These are phyloP conservation scores for Papilio dardanus DNA, from an alignment of 1,140 invertebrate species.

Conservation along the genomic window DNA sequence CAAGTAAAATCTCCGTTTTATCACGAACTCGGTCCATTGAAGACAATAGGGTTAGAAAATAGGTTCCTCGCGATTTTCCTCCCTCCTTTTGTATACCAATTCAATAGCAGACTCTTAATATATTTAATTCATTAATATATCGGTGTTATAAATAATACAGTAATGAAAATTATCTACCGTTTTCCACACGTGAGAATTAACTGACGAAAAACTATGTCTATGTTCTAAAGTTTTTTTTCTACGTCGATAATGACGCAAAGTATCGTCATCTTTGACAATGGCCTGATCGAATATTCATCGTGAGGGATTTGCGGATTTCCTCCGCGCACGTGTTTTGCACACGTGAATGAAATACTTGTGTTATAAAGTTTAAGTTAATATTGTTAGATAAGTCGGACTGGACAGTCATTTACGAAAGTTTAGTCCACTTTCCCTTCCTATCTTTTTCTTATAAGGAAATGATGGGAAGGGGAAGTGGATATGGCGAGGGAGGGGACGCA, in stretches of 20 bases:
- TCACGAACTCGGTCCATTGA: no score
- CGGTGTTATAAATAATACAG: neutral
- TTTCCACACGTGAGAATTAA: neutral
- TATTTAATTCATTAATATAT: neutral
- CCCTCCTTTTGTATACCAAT: no score
- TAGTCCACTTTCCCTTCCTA: no score
- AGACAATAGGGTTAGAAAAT: neutral
- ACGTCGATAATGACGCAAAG: neutral
- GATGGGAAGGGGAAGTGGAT: no score
- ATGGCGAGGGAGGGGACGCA: no score
- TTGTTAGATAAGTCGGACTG: neutral
- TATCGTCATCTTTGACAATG: conserved; percentile 37
- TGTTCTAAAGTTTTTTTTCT: neutral
- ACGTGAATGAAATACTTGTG: neutral
- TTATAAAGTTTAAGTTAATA: neutral
- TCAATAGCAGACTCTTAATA: no score
- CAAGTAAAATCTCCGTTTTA: no score
- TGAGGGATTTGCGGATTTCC: conserved; percentile 45
- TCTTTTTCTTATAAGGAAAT: no score
- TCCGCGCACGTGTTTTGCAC: conserved; percentile 33
- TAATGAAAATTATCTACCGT: neutral
- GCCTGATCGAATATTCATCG: conserved; percentile 45
- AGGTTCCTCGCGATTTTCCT: neutral
- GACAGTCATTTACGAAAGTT: neutral
- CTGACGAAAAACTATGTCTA: neutral